A percentile compares a stretch with the other conserved stretches of the same genome.
Evolutionary conservation across 2,888 invertebrate genomes (phyloP).

Genomic region (Actias luna): DNA sequence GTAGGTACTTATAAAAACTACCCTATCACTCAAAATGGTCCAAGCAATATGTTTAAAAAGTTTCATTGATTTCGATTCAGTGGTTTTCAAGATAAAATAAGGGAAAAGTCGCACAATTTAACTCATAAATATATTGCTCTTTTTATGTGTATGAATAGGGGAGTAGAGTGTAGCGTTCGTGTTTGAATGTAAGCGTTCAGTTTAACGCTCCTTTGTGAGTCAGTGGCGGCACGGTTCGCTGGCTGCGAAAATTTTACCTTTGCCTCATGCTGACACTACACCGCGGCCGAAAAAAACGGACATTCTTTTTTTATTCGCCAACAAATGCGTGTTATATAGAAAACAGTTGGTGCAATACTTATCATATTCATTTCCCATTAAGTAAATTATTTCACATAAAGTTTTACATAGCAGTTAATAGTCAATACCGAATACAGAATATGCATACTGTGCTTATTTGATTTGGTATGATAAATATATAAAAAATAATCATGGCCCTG

Average conservation of each 20-base stretch:
- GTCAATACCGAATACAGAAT: neutral
- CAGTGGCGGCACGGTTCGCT: constrained; percentile 66
- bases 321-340: constrained; percentile 1
- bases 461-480: neutral
- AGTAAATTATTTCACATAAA: neutral
- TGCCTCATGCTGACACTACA: constrained; percentile 40
- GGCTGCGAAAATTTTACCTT: constrained; percentile 71
- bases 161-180: constrained; percentile 41
- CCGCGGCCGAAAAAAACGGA: constrained; percentile 31
- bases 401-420: neutral
- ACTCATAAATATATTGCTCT: constrained; percentile 29
- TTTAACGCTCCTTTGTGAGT: constrained; percentile 68
- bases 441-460: neutral
- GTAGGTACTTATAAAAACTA: too few species aligned
- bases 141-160: constrained; percentile 42
- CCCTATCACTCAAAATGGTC: too few species aligned
- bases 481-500: neutral
- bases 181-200: constrained; percentile 58
- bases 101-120: constrained; percentile 9
- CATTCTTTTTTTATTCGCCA: constrained; percentile 32
- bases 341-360: neutral
- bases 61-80: too few species aligned
- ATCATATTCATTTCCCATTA: neutral
- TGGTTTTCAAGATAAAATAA: neutral
- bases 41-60: too few species aligned